These are phyloP conservation scores for Amyelois transitella DNA, from an alignment of 1,140 invertebrate species.

Conservation along the genomic window DNA sequence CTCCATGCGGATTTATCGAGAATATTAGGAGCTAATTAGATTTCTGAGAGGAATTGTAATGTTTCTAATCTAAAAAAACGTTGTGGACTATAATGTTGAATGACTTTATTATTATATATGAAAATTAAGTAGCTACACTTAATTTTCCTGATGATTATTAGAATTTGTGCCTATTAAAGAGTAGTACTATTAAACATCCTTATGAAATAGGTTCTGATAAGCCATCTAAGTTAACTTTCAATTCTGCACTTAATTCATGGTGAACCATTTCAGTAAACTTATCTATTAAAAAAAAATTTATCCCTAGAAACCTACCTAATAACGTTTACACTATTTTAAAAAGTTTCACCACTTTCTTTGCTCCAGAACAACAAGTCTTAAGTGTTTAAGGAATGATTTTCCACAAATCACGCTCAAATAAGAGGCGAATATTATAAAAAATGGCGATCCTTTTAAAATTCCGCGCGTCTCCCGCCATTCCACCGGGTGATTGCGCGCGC, in stretches of 20 bases:
- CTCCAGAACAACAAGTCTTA: background rate
- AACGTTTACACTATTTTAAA: background rate
- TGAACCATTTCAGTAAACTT: too few species aligned
- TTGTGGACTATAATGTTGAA: background rate
- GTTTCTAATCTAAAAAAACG: background rate
- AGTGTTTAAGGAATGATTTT: conserved; percentile 4
- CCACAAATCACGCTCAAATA: conserved; percentile 26
- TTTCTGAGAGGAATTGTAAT: conserved; percentile 29
- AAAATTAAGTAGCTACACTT: background rate
- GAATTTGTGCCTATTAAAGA: too few species aligned
- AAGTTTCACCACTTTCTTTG: background rate
- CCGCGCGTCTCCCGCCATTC: conserved; percentile 28
- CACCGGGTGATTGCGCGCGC: conserved; percentile 36
- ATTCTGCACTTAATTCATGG: too few species aligned
- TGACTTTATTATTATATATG: background rate
- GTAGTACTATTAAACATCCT: too few species aligned
- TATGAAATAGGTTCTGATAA: too few species aligned
- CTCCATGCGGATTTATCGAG: conserved; percentile 59
- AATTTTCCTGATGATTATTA: too few species aligned
- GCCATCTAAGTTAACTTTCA: too few species aligned
- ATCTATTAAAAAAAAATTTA: too few species aligned
- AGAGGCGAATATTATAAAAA: conserved; percentile 24
- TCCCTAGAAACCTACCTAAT: background rate
- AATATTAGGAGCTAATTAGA: conserved; percentile 54
- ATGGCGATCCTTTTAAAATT: conserved; percentile 39